phyloP scores from a whole-genome alignment of 2,113 vertebrate genomes.

The Etheostoma spectabile region DNA sequence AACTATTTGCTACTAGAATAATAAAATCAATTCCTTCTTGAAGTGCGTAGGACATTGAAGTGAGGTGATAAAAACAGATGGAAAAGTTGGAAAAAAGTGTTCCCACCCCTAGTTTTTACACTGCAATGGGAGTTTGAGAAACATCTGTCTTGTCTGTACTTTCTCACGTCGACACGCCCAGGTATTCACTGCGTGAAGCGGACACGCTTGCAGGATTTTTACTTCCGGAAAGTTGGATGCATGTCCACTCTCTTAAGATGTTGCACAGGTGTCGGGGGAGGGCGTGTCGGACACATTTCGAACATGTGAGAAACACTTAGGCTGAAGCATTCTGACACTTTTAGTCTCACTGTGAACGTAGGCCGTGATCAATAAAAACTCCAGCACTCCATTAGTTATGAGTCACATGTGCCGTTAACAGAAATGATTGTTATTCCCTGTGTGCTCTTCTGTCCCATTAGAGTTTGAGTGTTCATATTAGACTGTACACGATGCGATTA shows the following conservation, averaged over 20 bases:
- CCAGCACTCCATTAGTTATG: slow-evolving; percentile 21
- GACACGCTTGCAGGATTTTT: neutral
- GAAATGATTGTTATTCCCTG: slow-evolving; percentile 45
- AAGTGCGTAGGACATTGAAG: too few relatives aligned
- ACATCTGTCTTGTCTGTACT: neutral
- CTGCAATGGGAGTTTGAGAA: neutral
- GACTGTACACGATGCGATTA: slow-evolving; percentile 61
- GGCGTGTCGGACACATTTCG: neutral
- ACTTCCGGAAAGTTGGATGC: neutral
- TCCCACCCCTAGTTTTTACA: too few relatives aligned
- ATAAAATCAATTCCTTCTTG: too few relatives aligned
- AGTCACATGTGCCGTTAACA: slow-evolving; percentile 34
- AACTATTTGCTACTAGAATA: too few relatives aligned
- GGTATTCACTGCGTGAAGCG: neutral
- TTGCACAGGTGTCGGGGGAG: neutral
- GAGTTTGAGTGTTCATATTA: slow-evolving; percentile 52
- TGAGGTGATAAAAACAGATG: too few relatives aligned
- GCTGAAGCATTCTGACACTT: neutral
- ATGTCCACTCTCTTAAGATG: neutral
- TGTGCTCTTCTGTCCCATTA: slow-evolving; percentile 40
- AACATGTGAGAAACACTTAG: neutral
- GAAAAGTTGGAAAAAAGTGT: too few relatives aligned
- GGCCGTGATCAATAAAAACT: neutral
- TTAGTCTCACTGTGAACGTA: neutral
- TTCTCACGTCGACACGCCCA: neutral